phyloP scores from a whole-genome alignment of 2,113 vertebrate genomes.

The Tiliqua scincoides region DNA sequence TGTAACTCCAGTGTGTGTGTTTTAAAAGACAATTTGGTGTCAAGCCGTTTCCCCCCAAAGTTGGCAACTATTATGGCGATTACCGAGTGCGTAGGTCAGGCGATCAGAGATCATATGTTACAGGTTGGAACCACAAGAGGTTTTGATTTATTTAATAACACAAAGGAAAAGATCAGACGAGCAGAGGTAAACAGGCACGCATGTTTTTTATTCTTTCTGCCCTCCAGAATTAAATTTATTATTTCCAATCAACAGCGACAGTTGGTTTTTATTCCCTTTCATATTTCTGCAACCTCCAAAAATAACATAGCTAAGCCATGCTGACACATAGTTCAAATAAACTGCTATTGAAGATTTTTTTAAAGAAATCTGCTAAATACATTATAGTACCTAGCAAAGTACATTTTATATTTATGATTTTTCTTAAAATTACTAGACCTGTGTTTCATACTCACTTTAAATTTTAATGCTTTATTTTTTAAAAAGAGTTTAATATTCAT shows the following conservation, averaged over 20 bases:
- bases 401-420: not conserved
- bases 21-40: constrained; percentile 22
- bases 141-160: constrained; percentile 70
- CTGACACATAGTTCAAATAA: constrained; percentile 55
- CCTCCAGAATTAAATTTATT: constrained; percentile 67
- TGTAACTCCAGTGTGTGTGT: too few species aligned
- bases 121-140: constrained; percentile 63
- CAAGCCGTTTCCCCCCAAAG: constrained; percentile 47
- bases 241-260: constrained; percentile 71
- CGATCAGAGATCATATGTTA: constrained; percentile 65
- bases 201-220: constrained; percentile 69
- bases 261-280: constrained; percentile 62
- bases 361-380: constrained; percentile 15
- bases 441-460: constrained; percentile 8
- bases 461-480: constrained; percentile 2
- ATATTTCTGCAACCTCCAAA: constrained; percentile 59
- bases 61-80: constrained; percentile 52
- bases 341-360: constrained; percentile 45
- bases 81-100: constrained; percentile 58
- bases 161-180: constrained; percentile 62
- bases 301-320: constrained; percentile 58
- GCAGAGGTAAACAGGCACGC: constrained; percentile 53
- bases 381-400: constrained; percentile 22
- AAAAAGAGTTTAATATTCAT: constrained; percentile 24
- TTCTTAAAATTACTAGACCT: constrained; percentile 7